Evolutionary conservation across 2,888 invertebrate species (phyloP).

Genomic region (Malacosoma neustria): DNA sequence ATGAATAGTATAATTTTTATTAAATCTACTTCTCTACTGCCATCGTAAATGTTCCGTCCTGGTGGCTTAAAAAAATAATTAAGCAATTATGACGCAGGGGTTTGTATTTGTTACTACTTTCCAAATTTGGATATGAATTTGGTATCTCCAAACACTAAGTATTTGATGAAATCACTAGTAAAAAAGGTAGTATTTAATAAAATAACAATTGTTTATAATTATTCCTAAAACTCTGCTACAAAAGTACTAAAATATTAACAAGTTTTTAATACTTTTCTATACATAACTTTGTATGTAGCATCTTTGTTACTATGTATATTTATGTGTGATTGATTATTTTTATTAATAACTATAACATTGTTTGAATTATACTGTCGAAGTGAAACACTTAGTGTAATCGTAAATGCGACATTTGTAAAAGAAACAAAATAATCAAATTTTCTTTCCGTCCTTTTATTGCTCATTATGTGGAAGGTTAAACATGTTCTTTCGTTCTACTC

Average conservation of each 20-base stretch:
- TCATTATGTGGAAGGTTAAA: too few species aligned
- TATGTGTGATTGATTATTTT: not conserved
- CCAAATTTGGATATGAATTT: too few species aligned
- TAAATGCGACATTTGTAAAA: too few species aligned
- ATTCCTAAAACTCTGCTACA: not conserved
- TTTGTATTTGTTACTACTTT: too few species aligned
- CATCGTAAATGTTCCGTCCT: not conserved
- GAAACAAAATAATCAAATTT: too few species aligned
- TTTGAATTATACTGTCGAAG: too few species aligned
- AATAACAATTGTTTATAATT: not conserved
- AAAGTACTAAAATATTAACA: conserved; percentile 1
- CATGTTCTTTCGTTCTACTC: too few species aligned
- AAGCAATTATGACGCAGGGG: too few species aligned
- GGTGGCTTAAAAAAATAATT: not conserved
- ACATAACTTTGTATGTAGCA: conserved; percentile 6
- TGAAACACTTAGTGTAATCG: too few species aligned
- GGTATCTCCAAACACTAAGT: not conserved
- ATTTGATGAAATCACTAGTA: not conserved
- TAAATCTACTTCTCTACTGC: not conserved
- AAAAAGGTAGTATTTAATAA: not conserved
- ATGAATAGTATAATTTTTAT: too few species aligned
- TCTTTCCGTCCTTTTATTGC: too few species aligned
- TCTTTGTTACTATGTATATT: conserved; percentile 2
- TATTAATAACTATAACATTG: not conserved
- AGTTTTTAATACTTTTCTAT: conserved; percentile 10